Conservation (phyloP, 2,888 invertebrate genomes). For the Heliconius hortense region DNA sequence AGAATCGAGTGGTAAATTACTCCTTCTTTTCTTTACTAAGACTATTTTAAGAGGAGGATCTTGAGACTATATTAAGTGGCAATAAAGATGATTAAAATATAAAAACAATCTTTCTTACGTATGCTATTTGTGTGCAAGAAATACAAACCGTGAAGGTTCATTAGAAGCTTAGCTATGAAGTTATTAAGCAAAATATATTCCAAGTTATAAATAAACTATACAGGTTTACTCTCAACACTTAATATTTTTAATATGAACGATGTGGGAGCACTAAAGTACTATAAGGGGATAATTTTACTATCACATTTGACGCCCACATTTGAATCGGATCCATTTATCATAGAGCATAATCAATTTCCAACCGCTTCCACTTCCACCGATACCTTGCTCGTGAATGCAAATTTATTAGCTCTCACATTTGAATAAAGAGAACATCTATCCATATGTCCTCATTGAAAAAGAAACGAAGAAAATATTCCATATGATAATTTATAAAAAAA, state of each 20-base stretch:
- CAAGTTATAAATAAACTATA: neutral
- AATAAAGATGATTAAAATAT: no score
- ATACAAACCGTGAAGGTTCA: neutral
- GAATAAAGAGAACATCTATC: slow-evolving; percentile 20
- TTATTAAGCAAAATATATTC: neutral
- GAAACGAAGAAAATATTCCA: neutral
- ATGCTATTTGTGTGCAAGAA: neutral
- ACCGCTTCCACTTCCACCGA: slow-evolving; percentile 27
- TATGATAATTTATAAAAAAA: neutral
- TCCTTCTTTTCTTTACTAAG: no score
- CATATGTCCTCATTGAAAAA: neutral
- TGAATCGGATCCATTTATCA: slow-evolving; percentile 33
- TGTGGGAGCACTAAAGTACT: neutral
- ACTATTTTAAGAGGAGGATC: no score
- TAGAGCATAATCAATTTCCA: slow-evolving; percentile 35
- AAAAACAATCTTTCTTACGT: no score
- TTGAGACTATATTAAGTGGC: no score
- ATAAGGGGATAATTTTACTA: slow-evolving; percentile 30
- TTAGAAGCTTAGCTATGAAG: neutral
- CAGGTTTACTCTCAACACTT: neutral
- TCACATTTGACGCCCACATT: slow-evolving; percentile 32
- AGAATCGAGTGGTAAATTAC: neutral
- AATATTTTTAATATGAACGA: neutral
- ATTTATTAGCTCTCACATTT: slow-evolving; percentile 28
- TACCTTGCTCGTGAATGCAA: slow-evolving; percentile 31